A percentile compares a stretch with the other conserved stretches of the same genome.
These are phyloP conservation scores for Anthopleura sola DNA, from an alignment of 64 coral and sea anemone genomes.

Conservation along the genomic window DNA sequence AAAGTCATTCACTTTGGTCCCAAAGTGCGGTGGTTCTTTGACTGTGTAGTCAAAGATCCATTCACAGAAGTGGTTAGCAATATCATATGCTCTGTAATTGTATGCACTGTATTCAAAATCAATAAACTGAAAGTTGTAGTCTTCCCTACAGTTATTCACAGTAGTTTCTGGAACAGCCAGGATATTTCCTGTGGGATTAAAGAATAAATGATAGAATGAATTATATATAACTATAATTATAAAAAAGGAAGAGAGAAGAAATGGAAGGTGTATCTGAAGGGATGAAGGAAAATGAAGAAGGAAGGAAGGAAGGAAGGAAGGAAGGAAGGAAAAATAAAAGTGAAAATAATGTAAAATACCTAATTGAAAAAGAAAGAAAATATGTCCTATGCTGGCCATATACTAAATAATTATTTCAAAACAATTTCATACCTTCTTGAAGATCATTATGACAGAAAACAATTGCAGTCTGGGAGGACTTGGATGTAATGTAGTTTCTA, in stretches of 20 bases:
- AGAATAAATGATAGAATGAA: background rate
- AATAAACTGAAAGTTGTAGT: conserved; percentile 43
- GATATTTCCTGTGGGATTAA: conserved; percentile 38
- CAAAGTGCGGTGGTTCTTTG: conserved; percentile 49
- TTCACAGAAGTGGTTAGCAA: conserved; percentile 89
- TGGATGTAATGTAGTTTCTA: conserved; percentile 50
- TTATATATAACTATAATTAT: background rate
- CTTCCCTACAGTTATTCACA: conserved; percentile 4
- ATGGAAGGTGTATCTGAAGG: no score
- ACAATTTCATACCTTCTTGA: conserved; percentile 50
- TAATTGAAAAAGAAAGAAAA: no score
- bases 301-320: no score
- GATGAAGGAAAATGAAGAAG: no score
- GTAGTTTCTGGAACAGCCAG: conserved; percentile 28
- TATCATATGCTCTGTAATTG: conserved; percentile 63
- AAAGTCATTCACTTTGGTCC: conserved; percentile 13
- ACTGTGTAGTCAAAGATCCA: conserved; percentile 67
- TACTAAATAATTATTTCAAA: no score
- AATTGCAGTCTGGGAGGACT: conserved; percentile 32
- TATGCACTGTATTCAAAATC: conserved; percentile 57
- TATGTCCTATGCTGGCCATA: no score
- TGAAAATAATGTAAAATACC: no score
- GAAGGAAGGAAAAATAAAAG: no score
- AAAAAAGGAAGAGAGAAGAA: no score
- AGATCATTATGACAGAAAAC: conserved; percentile 86